Percentiles rank a stretch among this genome's conserved stretches.
phyloP scores from a whole-genome alignment of 2,888 invertebrate genomes.

The Parnassius mnemosyne region DNA sequence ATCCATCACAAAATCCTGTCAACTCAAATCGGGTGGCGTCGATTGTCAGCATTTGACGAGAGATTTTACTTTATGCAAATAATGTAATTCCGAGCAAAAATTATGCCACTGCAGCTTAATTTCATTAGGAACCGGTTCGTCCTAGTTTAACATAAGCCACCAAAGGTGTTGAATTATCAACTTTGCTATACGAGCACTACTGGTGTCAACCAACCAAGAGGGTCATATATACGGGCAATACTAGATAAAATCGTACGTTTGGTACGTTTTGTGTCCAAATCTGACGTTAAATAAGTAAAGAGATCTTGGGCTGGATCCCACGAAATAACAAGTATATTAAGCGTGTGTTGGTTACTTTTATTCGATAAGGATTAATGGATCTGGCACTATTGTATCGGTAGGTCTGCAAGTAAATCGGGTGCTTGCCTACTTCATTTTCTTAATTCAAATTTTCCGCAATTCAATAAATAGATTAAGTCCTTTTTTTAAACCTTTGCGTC shows the following conservation, averaged over 20 bases:
- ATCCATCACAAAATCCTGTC: not conserved
- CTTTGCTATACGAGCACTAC: too few species aligned
- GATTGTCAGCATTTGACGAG: not conserved
- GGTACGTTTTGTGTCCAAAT: too few species aligned
- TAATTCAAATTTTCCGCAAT: too few species aligned
- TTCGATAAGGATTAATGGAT: not conserved
- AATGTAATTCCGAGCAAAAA: not conserved
- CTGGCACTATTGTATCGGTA: not conserved
- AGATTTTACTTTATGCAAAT: not conserved
- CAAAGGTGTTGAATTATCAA: too few species aligned
- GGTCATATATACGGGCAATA: too few species aligned
- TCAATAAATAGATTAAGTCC: too few species aligned
- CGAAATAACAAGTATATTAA: not conserved
- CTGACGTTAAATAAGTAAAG: too few species aligned
- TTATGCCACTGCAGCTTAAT: too few species aligned
- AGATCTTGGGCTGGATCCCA: not conserved
- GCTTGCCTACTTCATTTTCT: not conserved
- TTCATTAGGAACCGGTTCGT: too few species aligned
- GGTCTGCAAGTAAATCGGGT: not conserved
- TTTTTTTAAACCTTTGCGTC: not conserved
- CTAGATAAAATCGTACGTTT: too few species aligned
- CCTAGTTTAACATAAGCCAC: too few species aligned
- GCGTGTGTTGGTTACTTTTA: not conserved
- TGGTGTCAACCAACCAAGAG: too few species aligned
- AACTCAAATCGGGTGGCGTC: not conserved